A percentile compares a stretch with the other conserved stretches of the same genome.
Evolutionary conservation across 2,888 invertebrate genomes (phyloP).

Genomic region (Apoda limacodes): DNA sequence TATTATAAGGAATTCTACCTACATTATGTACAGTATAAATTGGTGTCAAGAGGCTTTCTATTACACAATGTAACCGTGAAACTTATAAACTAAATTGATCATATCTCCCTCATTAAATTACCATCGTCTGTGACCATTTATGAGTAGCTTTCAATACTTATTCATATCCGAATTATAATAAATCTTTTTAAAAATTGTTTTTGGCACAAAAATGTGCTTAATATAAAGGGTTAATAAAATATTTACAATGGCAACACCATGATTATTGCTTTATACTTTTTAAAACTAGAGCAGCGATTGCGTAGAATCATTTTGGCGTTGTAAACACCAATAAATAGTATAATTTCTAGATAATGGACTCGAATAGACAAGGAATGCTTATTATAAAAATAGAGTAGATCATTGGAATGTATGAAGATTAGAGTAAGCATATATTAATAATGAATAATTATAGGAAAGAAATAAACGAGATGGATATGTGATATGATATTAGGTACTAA

Average conservation of each 20-base stretch:
- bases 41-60: too few relatives aligned
- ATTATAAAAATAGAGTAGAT: conserved; percentile 37
- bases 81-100: too few relatives aligned
- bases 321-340: conserved; percentile 11
- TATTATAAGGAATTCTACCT: conserved; percentile 48
- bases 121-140: too few relatives aligned
- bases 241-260: conserved; percentile 48
- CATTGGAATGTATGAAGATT: conserved; percentile 65
- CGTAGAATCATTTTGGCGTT: conserved; percentile 12
- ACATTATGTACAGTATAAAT: conserved; percentile 52
- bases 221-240: conserved; percentile 28
- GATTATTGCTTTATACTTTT: conserved; percentile 50
- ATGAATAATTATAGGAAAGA: conserved; percentile 14
- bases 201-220: conserved; percentile 59
- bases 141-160: too few relatives aligned
- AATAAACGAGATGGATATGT: conserved; percentile 30
- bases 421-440: conserved; percentile 23
- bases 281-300: conserved; percentile 14
- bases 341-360: conserved; percentile 21
- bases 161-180: too few relatives aligned
- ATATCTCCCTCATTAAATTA: too few relatives aligned
- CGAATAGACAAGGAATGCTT: conserved; percentile 48
- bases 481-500: conserved; percentile 31
- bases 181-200: too few relatives aligned
- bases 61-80: too few relatives aligned